phyloP scores from a whole-genome alignment of 1,140 invertebrate genomes.

The Neodiprion lecontei region DNA sequence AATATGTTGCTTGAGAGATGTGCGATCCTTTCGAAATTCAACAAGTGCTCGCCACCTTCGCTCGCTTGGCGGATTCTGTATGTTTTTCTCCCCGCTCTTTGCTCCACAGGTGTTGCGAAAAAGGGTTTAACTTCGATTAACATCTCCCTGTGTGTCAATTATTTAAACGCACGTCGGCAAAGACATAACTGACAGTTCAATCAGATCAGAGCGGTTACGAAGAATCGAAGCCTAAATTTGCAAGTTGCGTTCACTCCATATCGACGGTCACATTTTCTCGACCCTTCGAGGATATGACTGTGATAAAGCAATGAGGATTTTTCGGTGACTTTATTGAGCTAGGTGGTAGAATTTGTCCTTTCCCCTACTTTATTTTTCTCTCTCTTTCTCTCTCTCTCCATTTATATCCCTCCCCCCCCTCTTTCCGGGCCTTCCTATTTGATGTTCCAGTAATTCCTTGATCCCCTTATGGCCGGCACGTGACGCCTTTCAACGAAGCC shows the following conservation, averaged over 20 bases:
- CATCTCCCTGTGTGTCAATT: too few species aligned
- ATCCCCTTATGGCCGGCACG: conserved; percentile 3
- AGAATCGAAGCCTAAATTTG: too few species aligned
- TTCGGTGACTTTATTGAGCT: neutral
- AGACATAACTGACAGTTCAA: too few species aligned
- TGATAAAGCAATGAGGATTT: neutral
- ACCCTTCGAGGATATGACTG: neutral
- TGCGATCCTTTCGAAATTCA: conserved; percentile 49
- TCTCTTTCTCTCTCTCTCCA: neutral
- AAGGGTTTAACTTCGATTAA: too few species aligned
- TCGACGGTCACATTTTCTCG: neutral
- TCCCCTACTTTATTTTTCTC: neutral
- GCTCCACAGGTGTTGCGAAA: conserved; percentile 50
- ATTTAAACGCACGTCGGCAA: too few species aligned
- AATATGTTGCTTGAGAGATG: conserved; percentile 28
- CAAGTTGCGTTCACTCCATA: too few species aligned
- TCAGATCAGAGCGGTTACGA: too few species aligned
- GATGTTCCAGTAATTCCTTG: neutral
- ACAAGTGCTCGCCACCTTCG: conserved; percentile 47
- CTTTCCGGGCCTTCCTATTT: neutral
- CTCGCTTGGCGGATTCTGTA: conserved; percentile 51
- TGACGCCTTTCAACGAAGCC: conserved; percentile 6
- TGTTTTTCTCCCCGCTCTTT: conserved; percentile 43
- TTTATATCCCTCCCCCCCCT: neutral
- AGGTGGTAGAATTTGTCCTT: conserved; percentile 1